phyloP scores from a whole-genome alignment of 1,140 invertebrate genomes.

The Zaprionus lachaisei region DNA sequence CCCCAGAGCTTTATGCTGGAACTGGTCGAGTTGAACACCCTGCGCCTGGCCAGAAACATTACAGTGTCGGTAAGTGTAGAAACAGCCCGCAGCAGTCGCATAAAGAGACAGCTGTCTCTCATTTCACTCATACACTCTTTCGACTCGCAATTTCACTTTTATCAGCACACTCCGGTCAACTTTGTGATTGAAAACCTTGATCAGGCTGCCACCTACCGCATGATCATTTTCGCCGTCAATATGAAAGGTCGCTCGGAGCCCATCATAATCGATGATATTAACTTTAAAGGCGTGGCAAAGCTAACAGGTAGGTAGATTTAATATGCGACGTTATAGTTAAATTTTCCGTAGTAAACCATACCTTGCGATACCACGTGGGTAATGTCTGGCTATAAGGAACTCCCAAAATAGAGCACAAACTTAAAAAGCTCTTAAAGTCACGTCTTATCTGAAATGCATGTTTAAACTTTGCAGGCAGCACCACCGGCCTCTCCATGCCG shows the following conservation, averaged over 20 bases:
- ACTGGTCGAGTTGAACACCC: slow-evolving; percentile 87
- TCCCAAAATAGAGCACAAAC: background rate
- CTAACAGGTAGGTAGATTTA: slow-evolving; percentile 85
- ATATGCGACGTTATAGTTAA: background rate
- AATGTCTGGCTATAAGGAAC: background rate
- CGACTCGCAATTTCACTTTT: background rate
- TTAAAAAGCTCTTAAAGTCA: background rate
- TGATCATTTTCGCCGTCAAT: slow-evolving; percentile 92
- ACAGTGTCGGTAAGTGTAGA: slow-evolving; percentile 71
- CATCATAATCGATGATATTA: slow-evolving; percentile 91
- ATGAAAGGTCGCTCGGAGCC: slow-evolving; percentile 93
- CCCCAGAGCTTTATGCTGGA: slow-evolving; percentile 92
- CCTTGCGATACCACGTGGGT: too few relatives aligned
- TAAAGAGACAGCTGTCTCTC: background rate
- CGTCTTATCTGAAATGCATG: background rate
- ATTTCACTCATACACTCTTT: background rate
- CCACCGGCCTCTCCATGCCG: slow-evolving; percentile 85
- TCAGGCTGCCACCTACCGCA: slow-evolving; percentile 90
- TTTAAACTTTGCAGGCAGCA: slow-evolving; percentile 83
- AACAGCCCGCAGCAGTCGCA: background rate
- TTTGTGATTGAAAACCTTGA: slow-evolving; percentile 92
- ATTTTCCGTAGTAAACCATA: background rate
- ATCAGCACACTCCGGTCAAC: slow-evolving; percentile 86
- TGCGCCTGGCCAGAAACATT: slow-evolving; percentile 85
- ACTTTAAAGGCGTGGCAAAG: slow-evolving; percentile 91